Conservation (phyloP, 2,888 invertebrate species). For the Dasysyrphus tricinctus region DNA sequence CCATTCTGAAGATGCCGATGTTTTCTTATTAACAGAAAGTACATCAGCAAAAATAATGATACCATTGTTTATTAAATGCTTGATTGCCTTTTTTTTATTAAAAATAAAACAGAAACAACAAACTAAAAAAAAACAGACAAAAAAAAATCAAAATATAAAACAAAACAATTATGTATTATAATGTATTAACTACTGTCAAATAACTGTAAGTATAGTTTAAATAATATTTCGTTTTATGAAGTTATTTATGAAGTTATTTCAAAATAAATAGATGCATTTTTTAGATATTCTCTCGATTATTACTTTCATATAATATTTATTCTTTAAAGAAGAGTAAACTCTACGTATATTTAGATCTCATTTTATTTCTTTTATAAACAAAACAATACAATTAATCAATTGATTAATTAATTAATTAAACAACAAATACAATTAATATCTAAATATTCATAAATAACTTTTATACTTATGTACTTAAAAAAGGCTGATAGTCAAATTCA, state of each 20-base stretch:
- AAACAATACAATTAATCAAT: conserved; percentile 15
- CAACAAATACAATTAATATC: background rate
- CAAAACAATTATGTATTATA: conserved; percentile 11
- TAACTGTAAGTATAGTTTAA: conserved; percentile 33
- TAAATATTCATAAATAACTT: conserved; percentile 20
- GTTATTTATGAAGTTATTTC: conserved; percentile 30
- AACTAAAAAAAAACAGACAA: conserved; percentile 16
- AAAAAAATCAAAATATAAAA: background rate
- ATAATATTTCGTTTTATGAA: conserved; percentile 15
- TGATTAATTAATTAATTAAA: too few species aligned
- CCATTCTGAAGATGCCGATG: too few species aligned
- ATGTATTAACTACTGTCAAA: conserved; percentile 18
- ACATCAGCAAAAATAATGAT: background rate
- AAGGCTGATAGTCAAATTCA: conserved; percentile 42
- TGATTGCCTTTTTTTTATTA: conserved; percentile 9
- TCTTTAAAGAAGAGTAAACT: conserved; percentile 18
- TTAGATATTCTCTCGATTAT: conserved; percentile 25
- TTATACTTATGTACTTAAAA: conserved; percentile 24
- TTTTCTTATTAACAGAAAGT: background rate
- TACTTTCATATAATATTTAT: conserved; percentile 42
- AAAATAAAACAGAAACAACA: conserved; percentile 8
- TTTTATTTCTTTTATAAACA: conserved; percentile 28
- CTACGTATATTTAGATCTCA: conserved; percentile 1
- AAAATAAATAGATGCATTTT: conserved; percentile 55
- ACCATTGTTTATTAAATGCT: background rate